A percentile compares a stretch with the other conserved stretches of the same genome.
Evolutionary conservation across 2,113 vertebrate genomes (phyloP).

Genomic region (Albula goreensis): DNA sequence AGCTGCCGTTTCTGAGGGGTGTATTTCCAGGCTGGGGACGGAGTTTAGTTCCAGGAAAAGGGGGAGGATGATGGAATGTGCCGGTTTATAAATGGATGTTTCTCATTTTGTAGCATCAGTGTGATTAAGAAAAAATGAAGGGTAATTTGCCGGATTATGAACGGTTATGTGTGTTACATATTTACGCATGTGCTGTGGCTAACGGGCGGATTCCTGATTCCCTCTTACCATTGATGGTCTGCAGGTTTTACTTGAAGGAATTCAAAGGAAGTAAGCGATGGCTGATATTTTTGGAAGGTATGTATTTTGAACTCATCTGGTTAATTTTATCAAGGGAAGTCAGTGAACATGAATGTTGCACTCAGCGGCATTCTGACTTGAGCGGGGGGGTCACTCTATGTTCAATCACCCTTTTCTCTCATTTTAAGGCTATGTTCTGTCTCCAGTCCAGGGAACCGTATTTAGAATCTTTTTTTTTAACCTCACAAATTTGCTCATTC

Average conservation of each 20-base stretch:
- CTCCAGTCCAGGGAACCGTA: not conserved
- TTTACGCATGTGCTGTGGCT: slow-evolving; percentile 29
- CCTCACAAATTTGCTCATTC: not conserved
- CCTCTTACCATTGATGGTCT: slow-evolving; percentile 54
- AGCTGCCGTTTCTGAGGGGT: not conserved
- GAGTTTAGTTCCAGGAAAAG: slow-evolving; percentile 7
- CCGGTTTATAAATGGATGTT: slow-evolving; percentile 5
- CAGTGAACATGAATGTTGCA: slow-evolving; percentile 52
- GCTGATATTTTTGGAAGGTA: slow-evolving; percentile 76
- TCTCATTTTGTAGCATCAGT: not conserved
- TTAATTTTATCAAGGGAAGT: slow-evolving; percentile 62
- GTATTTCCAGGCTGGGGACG: slow-evolving; percentile 1
- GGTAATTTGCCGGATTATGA: not conserved
- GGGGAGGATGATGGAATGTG: not conserved
- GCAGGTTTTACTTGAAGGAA: slow-evolving; percentile 73
- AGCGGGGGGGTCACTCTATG: slow-evolving; percentile 40
- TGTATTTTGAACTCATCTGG: slow-evolving; percentile 62
- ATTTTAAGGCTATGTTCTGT: slow-evolving; percentile 43
- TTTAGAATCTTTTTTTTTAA: not conserved
- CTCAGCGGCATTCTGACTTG: slow-evolving; percentile 53
- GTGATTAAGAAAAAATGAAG: not conserved
- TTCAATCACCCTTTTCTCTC: slow-evolving; percentile 36
- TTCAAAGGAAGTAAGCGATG: slow-evolving; percentile 73
- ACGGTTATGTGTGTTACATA: not conserved
- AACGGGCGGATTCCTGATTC: slow-evolving; percentile 28